Percentiles rank a stretch among this genome's conserved stretches.
phyloP scores from a whole-genome alignment of 2,113 vertebrate species.

The Pedionomus torquatus region DNA sequence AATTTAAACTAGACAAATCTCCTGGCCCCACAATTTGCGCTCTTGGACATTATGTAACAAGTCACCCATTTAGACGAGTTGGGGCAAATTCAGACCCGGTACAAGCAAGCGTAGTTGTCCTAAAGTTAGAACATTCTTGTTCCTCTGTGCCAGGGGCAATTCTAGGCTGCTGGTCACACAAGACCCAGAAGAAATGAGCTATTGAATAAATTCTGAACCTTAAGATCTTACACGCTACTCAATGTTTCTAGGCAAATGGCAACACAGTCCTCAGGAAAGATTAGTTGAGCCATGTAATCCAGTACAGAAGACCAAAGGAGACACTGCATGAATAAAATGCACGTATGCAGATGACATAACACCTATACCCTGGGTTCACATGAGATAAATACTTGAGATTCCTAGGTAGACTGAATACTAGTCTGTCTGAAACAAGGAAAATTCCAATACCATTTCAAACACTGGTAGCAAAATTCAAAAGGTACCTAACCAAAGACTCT shows the following conservation, averaged over 20 bases:
- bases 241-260: background rate
- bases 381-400: background rate
- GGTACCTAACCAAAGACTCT: background rate
- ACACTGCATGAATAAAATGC: background rate
- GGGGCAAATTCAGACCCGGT: background rate
- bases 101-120: background rate
- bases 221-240: background rate
- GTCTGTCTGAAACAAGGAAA: background rate
- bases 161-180: background rate
- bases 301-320: background rate
- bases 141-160: background rate
- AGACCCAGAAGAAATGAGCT: background rate
- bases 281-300: background rate
- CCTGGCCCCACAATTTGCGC: background rate
- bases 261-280: rapidly evolving
- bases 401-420: background rate
- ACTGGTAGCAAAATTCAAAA: background rate
- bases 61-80: background rate
- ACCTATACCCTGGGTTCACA: background rate
- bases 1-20: background rate
- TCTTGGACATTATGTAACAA: background rate
- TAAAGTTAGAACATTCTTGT: background rate
- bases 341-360: background rate
- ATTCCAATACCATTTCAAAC: background rate
- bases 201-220: background rate